A percentile compares a stretch with the other conserved stretches of the same genome.
phyloP scores from a whole-genome alignment of 1,140 invertebrate species.

The Cardiocondyla obscurior region DNA sequence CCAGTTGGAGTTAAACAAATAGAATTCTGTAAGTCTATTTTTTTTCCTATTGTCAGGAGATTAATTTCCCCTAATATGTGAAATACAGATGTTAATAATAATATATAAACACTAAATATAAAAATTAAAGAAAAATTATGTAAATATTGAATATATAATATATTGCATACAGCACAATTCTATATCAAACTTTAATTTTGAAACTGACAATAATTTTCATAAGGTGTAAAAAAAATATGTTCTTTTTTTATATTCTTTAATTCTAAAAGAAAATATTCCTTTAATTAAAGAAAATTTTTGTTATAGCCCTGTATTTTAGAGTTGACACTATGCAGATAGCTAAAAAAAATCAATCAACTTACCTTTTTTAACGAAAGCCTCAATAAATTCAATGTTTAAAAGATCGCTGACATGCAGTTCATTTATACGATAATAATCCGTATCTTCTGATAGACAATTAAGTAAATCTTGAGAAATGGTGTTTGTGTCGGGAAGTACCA shows the following conservation, averaged over 20 bases:
- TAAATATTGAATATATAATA: neutral
- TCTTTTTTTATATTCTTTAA: neutral
- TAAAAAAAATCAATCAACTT: slow-evolving; percentile 24
- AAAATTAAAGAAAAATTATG: neutral
- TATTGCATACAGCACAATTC: neutral
- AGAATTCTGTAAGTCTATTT: slow-evolving; percentile 84
- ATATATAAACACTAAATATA: slow-evolving; percentile 10
- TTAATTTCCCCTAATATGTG: slow-evolving; percentile 82
- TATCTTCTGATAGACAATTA: slow-evolving; percentile 80
- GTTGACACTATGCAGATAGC: neutral
- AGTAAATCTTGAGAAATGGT: slow-evolving; percentile 78
- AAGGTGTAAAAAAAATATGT: neutral
- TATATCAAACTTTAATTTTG: neutral
- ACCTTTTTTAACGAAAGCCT: slow-evolving; percentile 84
- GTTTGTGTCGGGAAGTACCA: slow-evolving; percentile 83
- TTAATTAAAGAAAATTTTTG: neutral
- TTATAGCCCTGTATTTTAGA: neutral
- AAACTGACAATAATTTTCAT: neutral
- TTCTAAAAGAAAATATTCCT: neutral
- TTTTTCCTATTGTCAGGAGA: slow-evolving; percentile 81
- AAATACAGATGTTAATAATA: slow-evolving; percentile 18
- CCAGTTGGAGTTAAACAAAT: slow-evolving; percentile 83
- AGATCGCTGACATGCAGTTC: slow-evolving; percentile 81
- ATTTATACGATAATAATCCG: slow-evolving; percentile 85
- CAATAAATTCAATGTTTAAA: slow-evolving; percentile 84